Conservation (phyloP, 1,140 invertebrate genomes). For the Anastrepha ludens region DNA sequence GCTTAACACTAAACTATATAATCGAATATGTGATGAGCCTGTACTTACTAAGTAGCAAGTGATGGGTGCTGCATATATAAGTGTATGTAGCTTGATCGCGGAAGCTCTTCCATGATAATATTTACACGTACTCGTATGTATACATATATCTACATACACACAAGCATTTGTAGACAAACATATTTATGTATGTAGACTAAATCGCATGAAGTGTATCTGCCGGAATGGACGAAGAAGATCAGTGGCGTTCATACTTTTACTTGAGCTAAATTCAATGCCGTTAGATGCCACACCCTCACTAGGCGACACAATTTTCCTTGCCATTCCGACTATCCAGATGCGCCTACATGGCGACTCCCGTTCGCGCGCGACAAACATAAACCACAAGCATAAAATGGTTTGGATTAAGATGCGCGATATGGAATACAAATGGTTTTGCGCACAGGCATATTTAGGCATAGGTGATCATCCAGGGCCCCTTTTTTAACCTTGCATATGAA, state of each 20-base stretch:
- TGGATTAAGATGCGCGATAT: neutral
- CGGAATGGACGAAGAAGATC: neutral
- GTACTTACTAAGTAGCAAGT: neutral
- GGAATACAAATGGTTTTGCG: neutral
- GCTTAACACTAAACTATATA: conserved; percentile 30
- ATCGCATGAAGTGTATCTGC: too few relatives aligned
- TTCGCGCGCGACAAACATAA: neutral
- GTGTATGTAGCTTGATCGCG: too few relatives aligned
- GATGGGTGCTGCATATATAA: neutral
- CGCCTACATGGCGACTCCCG: neutral
- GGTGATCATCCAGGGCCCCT: neutral
- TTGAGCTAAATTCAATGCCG: neutral
- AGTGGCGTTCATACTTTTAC: neutral
- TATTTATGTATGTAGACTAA: too few relatives aligned
- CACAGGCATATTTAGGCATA: neutral
- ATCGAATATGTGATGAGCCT: neutral
- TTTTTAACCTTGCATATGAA: too few relatives aligned
- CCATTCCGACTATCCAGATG: neutral
- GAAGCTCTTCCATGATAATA: too few relatives aligned
- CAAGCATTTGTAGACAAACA: too few relatives aligned
- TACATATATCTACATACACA: neutral
- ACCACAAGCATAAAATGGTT: neutral
- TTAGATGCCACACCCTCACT: neutral
- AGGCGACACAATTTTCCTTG: neutral
- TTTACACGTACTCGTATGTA: too few relatives aligned